A percentile compares a stretch with the other conserved stretches of the same genome.
Conservation (phyloP, 92 coral and sea anemone genomes). For the Bergia puertoricense region DNA sequence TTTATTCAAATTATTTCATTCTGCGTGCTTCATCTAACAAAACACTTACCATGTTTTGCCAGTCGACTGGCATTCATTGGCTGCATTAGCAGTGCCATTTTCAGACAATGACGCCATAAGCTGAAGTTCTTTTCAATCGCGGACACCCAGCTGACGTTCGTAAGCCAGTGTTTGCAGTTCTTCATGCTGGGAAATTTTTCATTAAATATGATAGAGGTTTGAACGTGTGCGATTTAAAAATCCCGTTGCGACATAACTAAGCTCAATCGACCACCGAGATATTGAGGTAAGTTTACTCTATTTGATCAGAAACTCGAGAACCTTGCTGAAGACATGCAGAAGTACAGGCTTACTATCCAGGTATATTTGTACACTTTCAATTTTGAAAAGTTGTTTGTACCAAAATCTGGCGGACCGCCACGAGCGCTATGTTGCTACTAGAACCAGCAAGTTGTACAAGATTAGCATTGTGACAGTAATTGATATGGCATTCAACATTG, state of each 20-base stretch:
- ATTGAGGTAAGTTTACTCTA: slow-evolving; percentile 24
- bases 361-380: slow-evolving; percentile 11
- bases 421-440: neutral
- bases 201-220: slow-evolving; percentile 13
- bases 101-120: slow-evolving; percentile 43
- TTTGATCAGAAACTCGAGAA: neutral
- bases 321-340: neutral
- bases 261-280: neutral
- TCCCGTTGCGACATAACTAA: neutral
- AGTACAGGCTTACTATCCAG: neutral
- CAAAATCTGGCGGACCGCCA: neutral
- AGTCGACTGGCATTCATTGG: slow-evolving; percentile 23
- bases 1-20: slow-evolving; percentile 40
- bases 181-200: slow-evolving; percentile 21
- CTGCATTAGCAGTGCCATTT: slow-evolving; percentile 5
- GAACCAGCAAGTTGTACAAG: neutral
- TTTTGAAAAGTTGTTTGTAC: neutral
- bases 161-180: slow-evolving; percentile 8
- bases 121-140: slow-evolving; percentile 23
- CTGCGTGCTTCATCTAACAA: slow-evolving; percentile 32
- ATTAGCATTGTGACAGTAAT: slow-evolving; percentile 24
- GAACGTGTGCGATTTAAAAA: slow-evolving; percentile 1
- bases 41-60: slow-evolving; percentile 39
- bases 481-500: slow-evolving; percentile 8
- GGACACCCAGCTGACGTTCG: slow-evolving; percentile 31